These are phyloP conservation scores for Phoeniculus purpureus DNA, from an alignment of 2,797 vertebrate genomes.

Conservation along the genomic window DNA sequence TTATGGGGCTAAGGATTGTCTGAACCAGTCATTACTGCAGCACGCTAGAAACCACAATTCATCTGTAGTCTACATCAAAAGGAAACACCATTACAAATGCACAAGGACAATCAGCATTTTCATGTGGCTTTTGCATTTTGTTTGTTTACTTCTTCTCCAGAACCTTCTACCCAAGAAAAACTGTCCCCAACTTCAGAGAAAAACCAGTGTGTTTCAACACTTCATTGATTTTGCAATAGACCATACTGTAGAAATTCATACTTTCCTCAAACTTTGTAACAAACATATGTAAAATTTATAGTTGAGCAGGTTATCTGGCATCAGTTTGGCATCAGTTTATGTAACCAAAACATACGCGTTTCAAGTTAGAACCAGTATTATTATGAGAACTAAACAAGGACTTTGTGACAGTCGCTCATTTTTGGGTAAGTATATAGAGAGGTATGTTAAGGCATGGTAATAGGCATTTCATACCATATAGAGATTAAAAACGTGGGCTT, in stretches of 20 bases:
- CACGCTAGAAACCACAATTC: not conserved
- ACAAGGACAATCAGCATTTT: not conserved
- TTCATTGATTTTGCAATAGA: not conserved
- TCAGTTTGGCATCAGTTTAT: not conserved
- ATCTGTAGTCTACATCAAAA: not conserved
- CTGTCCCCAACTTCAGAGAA: not conserved
- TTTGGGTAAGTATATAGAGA: not conserved
- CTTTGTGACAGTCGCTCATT: not conserved
- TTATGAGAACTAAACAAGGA: not conserved
- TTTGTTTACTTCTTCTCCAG: not conserved
- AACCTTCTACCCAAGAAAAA: not conserved
- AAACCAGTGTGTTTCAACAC: not conserved
- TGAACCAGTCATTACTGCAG: not conserved
- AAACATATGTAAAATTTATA: not conserved
- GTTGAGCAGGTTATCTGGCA: not conserved
- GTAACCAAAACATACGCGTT: not conserved
- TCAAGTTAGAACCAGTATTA: not conserved
- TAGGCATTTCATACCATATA: constrained; percentile 46
- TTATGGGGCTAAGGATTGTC: not conserved
- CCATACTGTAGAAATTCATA: not conserved
- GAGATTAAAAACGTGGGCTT: constrained; percentile 61
- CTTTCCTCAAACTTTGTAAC: not conserved
- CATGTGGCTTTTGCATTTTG: not conserved
- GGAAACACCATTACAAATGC: not conserved
- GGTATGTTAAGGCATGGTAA: constrained; percentile 1